Evolutionary conservation across 2,888 invertebrate genomes (phyloP).

Genomic region (Melolontha melolontha): DNA sequence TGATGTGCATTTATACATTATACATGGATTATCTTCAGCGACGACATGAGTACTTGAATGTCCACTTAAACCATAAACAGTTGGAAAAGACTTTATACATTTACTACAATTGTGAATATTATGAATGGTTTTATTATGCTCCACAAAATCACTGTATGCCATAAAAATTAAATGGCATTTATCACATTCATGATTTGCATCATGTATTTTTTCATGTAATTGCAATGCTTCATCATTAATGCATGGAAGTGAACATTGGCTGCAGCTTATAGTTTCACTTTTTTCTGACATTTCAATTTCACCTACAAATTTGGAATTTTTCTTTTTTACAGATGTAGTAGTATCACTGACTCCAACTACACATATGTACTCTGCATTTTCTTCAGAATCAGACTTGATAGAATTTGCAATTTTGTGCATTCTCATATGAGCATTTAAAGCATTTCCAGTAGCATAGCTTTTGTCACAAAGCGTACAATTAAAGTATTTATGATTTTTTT

Average conservation of each 20-base stretch:
- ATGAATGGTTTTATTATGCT: constrained; percentile 35
- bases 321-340: constrained; percentile 4
- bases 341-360: constrained; percentile 26
- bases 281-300: constrained; percentile 29
- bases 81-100: constrained; percentile 35
- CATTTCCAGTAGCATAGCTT: constrained; percentile 33
- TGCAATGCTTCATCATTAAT: constrained; percentile 30
- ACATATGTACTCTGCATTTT: constrained; percentile 40
- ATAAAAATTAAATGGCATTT: constrained; percentile 22
- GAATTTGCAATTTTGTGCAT: constrained; percentile 28
- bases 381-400: constrained; percentile 17
- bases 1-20: constrained; percentile 38
- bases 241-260: constrained; percentile 20
- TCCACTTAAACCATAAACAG: constrained; percentile 35
- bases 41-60: constrained; percentile 33
- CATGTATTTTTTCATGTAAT: constrained; percentile 34
- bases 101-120: constrained; percentile 32
- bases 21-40: constrained; percentile 30
- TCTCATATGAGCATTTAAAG: constrained; percentile 37
- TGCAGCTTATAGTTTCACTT: constrained; percentile 26
- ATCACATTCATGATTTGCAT: constrained; percentile 27
- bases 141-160: constrained; percentile 17
- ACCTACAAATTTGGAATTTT: constrained; percentile 25
- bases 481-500: constrained; percentile 27
- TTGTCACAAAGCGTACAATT: constrained; percentile 40